Evolutionary conservation across 2,888 invertebrate species (phyloP).

Genomic region (Caenorhabditis sp.): DNA sequence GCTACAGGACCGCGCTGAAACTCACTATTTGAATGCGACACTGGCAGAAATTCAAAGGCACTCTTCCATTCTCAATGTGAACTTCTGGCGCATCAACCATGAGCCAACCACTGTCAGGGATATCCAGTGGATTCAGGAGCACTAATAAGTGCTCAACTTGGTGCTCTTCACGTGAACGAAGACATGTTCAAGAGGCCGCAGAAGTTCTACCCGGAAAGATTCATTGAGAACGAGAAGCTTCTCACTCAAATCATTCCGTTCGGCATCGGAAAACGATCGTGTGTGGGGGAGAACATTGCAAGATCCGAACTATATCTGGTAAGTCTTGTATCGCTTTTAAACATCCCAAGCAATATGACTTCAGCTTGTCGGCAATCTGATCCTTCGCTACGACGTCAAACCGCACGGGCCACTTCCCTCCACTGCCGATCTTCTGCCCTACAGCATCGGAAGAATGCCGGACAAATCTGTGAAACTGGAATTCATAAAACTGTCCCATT

Average conservation of each 20-base stretch:
- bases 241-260: constrained; percentile 19
- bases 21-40: constrained; percentile 48
- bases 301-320: constrained; percentile 20
- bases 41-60: constrained; percentile 52
- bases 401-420: neutral
- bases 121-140: constrained; percentile 30
- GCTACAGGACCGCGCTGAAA: constrained; percentile 22
- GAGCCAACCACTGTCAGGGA: constrained; percentile 22
- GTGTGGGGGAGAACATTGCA: constrained; percentile 8
- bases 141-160: constrained; percentile 44
- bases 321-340: too few relatives aligned
- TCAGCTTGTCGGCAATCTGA: neutral
- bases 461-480: neutral
- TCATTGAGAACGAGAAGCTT: constrained; percentile 13
- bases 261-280: constrained; percentile 18
- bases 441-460: neutral
- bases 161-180: constrained; percentile 41
- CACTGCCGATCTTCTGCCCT: neutral
- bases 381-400: neutral
- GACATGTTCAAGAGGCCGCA: constrained; percentile 10
- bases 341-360: too few relatives aligned
- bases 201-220: constrained; percentile 28
- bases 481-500: neutral
- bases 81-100: constrained; percentile 32
- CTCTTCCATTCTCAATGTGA: constrained; percentile 52